phyloP scores from a whole-genome alignment of 92 coral and sea anemone species.

The Parazoanthus darwini region DNA sequence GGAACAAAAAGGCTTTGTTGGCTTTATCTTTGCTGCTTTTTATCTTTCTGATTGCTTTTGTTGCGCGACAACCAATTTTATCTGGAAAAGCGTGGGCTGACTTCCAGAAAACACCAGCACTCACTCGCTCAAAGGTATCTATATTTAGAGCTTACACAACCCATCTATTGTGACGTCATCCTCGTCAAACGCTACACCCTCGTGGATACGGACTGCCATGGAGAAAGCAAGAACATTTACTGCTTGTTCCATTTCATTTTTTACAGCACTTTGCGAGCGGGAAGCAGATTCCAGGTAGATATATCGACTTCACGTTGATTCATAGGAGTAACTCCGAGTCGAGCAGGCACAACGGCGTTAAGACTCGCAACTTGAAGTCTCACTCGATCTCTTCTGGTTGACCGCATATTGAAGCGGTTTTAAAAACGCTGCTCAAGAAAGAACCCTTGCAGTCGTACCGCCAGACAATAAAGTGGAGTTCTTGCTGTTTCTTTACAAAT shows the following conservation, averaged over 20 bases:
- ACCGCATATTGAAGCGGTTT: neutral
- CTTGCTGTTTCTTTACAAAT: constrained; percentile 29
- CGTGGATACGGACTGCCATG: neutral
- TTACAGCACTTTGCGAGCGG: neutral
- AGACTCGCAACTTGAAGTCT: no score
- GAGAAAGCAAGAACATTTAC: neutral
- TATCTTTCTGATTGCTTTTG: neutral
- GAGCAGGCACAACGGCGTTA: neutral
- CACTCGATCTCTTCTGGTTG: neutral
- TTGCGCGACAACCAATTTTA: neutral
- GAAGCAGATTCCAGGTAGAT: neutral
- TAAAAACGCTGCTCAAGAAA: neutral
- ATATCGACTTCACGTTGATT: neutral
- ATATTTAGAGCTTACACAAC: constrained; percentile 32
- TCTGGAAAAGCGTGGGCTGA: constrained; percentile 36
- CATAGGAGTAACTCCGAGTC: neutral
- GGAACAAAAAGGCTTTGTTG: neutral
- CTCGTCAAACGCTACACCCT: neutral
- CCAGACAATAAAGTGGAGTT: neutral
- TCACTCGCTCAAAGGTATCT: neutral
- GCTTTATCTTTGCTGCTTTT: neutral
- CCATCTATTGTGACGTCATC: constrained; percentile 26
- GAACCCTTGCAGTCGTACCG: neutral
- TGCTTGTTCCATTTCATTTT: neutral
- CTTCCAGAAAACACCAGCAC: constrained; percentile 10